Evolutionary conservation across 2,888 invertebrate genomes (phyloP).

Genomic region (Bellardia bayeri): DNA sequence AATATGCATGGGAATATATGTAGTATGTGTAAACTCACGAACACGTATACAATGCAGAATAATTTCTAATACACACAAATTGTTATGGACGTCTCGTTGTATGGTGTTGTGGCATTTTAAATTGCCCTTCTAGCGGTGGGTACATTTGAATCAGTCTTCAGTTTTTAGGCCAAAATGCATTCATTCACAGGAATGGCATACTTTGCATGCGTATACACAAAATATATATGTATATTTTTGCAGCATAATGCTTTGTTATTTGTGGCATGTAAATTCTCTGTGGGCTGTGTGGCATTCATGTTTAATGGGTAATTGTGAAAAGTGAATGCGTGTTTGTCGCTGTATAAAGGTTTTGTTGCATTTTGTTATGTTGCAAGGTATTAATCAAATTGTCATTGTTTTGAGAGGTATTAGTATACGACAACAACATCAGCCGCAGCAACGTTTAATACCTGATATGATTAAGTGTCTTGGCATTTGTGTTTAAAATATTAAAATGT

Average conservation of each 20-base stretch:
- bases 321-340: not conserved
- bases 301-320: conserved; percentile 25
- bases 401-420: conserved; percentile 2
- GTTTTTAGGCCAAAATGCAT: not conserved
- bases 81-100: conserved; percentile 18
- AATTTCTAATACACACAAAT: conserved; percentile 13
- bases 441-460: conserved; percentile 8
- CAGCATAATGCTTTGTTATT: conserved; percentile 47
- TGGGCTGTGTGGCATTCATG: conserved; percentile 15
- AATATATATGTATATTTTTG: not conserved
- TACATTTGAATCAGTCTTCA: conserved; percentile 28
- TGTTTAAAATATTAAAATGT: not conserved
- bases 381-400: conserved; percentile 52
- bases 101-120: conserved; percentile 43
- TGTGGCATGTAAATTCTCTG: conserved; percentile 28
- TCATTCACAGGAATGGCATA: not conserved
- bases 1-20: not conserved
- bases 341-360: not conserved
- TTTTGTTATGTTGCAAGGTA: conserved; percentile 21
- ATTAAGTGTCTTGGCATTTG: not conserved
- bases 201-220: not conserved
- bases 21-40: not conserved
- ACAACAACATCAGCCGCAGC: not conserved
- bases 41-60: not conserved
- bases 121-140: conserved; percentile 48